Base-by-base conservation (phyloP, 2,888 invertebrate species). In the Desoria tigrina region DNA sequence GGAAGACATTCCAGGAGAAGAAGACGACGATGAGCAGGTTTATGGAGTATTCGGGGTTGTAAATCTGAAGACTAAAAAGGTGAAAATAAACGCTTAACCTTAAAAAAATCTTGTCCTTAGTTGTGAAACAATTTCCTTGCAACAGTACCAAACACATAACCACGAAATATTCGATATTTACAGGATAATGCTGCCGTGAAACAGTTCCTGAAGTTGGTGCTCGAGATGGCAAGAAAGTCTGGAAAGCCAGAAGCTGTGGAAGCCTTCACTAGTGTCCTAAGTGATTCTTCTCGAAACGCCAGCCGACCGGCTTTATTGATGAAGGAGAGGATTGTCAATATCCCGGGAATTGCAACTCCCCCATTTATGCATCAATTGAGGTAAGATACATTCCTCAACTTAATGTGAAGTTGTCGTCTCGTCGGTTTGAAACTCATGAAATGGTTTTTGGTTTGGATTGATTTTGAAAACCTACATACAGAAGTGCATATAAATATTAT, bases 271-370 rank as follows among this genome's bases (percentile, higher is more conserved):
- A 42, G 42, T 1, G 54, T n/a, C 24, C 27, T 49, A 49, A 49
- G 49, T 21, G 49, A 49, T n/a, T 7, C 49, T 21, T 7, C 14
- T 11, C n/a, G n/a, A n/a, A n/a, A n/a, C n/a, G n/a, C n/a, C n/a
- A n/a, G 60, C 3, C 66, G 66, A 53, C 32, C 65, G 3, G n/a
- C n/a, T n/a, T n/a, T n/a, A n/a, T 28, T 71, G 18, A 51, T 71
- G 11, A 63, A 71, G 53, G 71, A 71, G 45, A 37, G 65, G 21
- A 65, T 71, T 39, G 45, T 66, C 2, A 68, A 68, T 27, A 63
- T 71, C 56, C 71, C 71, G 1, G 54, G 56, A 0, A 53, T 45
- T 23, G 50, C 63, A n/a, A 32, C 53, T 32, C 42, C 24, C 32
- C 71, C 68, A 16, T 61, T 63, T 16, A 32, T 71, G 61, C 18